Evolutionary conservation across 1,140 invertebrate species (phyloP).

Genomic region (Drosophila melanica): DNA sequence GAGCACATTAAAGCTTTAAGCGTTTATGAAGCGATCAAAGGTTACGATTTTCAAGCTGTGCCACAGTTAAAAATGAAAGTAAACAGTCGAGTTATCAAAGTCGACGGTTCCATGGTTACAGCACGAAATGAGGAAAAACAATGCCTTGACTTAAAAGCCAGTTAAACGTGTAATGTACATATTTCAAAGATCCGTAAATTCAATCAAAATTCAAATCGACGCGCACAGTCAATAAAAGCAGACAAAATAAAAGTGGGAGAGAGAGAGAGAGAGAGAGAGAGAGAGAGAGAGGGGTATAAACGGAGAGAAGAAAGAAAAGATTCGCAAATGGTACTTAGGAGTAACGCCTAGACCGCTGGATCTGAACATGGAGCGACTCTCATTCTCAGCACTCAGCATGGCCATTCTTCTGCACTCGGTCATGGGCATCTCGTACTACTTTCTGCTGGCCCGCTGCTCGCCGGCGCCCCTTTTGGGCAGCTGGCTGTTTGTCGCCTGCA

Average conservation of each 20-base stretch:
- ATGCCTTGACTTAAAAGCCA: conserved; percentile 57
- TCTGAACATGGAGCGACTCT: conserved; percentile 47
- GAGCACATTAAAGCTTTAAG: neutral
- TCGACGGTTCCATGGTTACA: conserved; percentile 30
- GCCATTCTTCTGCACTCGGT: conserved; percentile 62
- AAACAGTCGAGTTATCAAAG: conserved; percentile 42
- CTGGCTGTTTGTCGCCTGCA: conserved; percentile 64
- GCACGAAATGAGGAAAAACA: conserved; percentile 62
- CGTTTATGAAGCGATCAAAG: neutral
- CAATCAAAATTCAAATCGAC: conserved; percentile 17
- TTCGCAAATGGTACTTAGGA: neutral
- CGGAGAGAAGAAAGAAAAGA: neutral
- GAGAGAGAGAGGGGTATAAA: no score
- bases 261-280: neutral
- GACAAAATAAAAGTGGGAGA: neutral
- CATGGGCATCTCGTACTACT: conserved; percentile 67
- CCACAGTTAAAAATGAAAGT: conserved; percentile 62
- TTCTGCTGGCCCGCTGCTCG: conserved; percentile 32
- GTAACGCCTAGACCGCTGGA: neutral
- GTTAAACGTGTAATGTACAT: conserved; percentile 46
- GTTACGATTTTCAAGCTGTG: neutral
- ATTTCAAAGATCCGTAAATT: neutral
- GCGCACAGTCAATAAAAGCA: neutral
- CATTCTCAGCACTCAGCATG: conserved; percentile 40
- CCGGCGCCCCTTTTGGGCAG: conserved; percentile 52